A percentile compares a stretch with the other conserved stretches of the same genome.
Conservation (phyloP, 2,888 invertebrate genomes). For the Seira musarum region DNA sequence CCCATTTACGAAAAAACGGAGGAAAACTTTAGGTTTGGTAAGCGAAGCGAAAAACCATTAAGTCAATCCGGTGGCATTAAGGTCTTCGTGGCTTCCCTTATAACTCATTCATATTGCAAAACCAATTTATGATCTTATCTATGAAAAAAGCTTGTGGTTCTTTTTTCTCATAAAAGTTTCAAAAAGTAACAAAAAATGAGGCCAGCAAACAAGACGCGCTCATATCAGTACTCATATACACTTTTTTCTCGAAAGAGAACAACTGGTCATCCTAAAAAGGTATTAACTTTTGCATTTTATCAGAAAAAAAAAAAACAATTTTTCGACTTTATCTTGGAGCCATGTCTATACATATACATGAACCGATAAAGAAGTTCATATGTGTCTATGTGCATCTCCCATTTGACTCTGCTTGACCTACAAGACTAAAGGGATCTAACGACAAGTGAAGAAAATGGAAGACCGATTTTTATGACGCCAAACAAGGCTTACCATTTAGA, state of each 20-base stretch:
- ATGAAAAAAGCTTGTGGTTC: conserved; percentile 1
- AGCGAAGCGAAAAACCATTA: conserved; percentile 58
- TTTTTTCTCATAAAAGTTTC: conserved; percentile 6
- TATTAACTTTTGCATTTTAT: conserved; percentile 12
- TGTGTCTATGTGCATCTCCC: too few species aligned
- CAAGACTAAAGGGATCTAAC: too few species aligned
- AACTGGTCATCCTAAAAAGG: neutral
- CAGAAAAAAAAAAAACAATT: neutral
- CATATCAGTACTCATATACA: neutral
- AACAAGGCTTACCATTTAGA: conserved; percentile 66
- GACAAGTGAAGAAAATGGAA: too few species aligned
- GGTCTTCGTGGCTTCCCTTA: conserved; percentile 31
- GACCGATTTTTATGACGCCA: conserved; percentile 52
- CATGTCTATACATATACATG: too few species aligned
- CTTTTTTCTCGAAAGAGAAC: neutral
- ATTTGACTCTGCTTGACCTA: too few species aligned
- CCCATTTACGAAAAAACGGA: neutral
- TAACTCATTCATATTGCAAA: conserved; percentile 49
- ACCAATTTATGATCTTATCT: conserved; percentile 33
- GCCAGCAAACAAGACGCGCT: conserved; percentile 1
- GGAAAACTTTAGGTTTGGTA: neutral
- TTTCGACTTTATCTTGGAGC: too few species aligned
- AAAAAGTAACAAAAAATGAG: neutral
- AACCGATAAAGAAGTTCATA: too few species aligned
- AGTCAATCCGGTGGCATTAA: conserved; percentile 56